Evolutionary conservation across 2,797 vertebrate genomes (phyloP), one percentile per base, ranked within the genome.

Genomic region (Trichosurus vulpecula): DNA sequence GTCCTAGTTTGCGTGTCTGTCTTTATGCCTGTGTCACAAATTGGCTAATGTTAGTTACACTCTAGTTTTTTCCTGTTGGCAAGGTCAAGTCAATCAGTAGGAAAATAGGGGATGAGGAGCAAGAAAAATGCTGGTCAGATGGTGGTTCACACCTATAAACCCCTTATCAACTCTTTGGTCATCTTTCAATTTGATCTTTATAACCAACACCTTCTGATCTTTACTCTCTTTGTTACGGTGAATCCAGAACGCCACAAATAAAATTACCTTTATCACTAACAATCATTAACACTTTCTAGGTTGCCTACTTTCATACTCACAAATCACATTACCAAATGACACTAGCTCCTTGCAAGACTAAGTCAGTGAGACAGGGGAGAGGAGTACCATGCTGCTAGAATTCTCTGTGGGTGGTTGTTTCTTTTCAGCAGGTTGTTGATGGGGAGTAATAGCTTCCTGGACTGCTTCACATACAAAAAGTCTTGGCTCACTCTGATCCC

Each of bases 401-500:
- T 95, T 97, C 92, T 98, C 98, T 1, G 95, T 27, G 0, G 97
- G 35, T 0, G 52, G 96, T 87, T 94, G n/a, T 92, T 97, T 97
- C 92, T 97, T 97, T 9, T 98, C 98, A 14, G 92, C 1, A 10
- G 53, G 96, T 96, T 81, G 98, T 94, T 22, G 98, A 98, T 25
- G 98, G 98, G 95, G 97, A 95, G 92, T 98, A 0, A 35, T 93
- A 2, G 6, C 90, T 93, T 98, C 98, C 9, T 98, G 98, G 95
- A 99, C 54, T 0, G 99, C 99, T 98, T 99, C 99, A 52, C 99
- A 99, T 47, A 99, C 99, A 92, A 99, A 99, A 47, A 99, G 99
- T 92, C 99, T 99, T 56, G 99, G 99, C 97, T 99, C 99, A 0
- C 97, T 99, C 98, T 99, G 99, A 92, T 99, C 99, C 99, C 99